Conservation (phyloP, 64 coral and sea anemone genomes). For the Cladopsammia gracilis region DNA sequence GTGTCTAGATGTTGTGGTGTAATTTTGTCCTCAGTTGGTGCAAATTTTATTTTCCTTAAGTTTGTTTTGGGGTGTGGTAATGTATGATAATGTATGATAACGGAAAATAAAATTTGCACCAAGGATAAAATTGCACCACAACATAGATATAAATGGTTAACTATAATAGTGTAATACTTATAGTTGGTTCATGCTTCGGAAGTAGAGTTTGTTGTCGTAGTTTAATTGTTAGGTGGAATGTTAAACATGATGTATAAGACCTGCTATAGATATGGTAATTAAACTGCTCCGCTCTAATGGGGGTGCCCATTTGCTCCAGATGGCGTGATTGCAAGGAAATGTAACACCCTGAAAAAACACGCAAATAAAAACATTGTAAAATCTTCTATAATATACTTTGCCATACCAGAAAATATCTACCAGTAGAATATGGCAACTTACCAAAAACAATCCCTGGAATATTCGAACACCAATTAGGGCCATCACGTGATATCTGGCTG, state of each 20-base stretch:
- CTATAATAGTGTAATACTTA: no score
- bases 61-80: no score
- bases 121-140: no score
- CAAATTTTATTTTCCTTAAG: no score
- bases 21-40: no score
- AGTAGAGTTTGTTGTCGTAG: no score
- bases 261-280: conserved; percentile 95
- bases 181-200: no score
- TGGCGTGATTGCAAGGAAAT: conserved; percentile 96
- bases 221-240: no score
- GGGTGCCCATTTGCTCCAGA: conserved; percentile 99
- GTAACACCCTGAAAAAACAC: conserved; percentile 80
- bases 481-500: conserved; percentile 86
- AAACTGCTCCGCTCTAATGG: conserved; percentile 92
- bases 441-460: conserved; percentile 98
- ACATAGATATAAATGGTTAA: no score
- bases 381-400: not conserved
- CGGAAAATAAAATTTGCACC: no score
- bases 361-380: not conserved
- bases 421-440: conserved; percentile 18
- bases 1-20: no score
- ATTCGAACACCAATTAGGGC: conserved; percentile 90
- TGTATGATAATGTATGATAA: no score
- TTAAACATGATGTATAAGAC: conserved; percentile 25
- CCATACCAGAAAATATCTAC: not conserved